Evolutionary conservation across 2,888 invertebrate species (phyloP), one percentile per base, ranked within the genome.

Genomic region (Macrosoma leucophasiata): DNA sequence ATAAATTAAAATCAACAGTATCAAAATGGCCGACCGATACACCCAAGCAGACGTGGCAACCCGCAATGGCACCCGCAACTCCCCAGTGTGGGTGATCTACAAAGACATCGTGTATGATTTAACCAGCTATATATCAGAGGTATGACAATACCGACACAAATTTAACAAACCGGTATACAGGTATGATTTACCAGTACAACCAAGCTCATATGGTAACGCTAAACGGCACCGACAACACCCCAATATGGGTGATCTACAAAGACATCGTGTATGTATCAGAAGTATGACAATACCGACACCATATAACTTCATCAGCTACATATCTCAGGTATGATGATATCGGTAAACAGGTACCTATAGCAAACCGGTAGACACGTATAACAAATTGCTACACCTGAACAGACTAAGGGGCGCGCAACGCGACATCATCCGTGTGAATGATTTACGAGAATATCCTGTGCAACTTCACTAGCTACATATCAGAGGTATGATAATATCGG

Each of bases 31-130:
- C 4, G 73, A 55, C 58, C 50, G 46, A 13, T 85, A 72, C 60
- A 70, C 81, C 8, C 53, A 78, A 13, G 84, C 85, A 4, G 89
- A 92, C 47, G 87, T 92, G 32, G 69, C 86, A 2, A 54, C 67
- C 20, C 75, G 87, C 29, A 85, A 88, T 57, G 92, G 92, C 1
- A 71, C 70, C 46, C 74, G 84, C 19, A 85, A 82, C 3, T 55
- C 75, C 1, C 78, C 81, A 1, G 61, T 81, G 1, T 92, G 92
- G 92, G 62, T 91, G 25, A 79, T 91, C 13, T 76, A 89, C 48
- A 88, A 87, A 52, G 88, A 90, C 54, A 58, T 53, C 13, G 89
- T 93, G 3, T 92, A 91, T 55, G 90, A 93, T 66, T 84, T 91
- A 44, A 90, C 90, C 2, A 71, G 79, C 5, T 91, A 89, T 55